These are phyloP conservation scores for Chrysemys picta DNA, from an alignment of 2,113 vertebrate genomes.

Conservation along the genomic window DNA sequence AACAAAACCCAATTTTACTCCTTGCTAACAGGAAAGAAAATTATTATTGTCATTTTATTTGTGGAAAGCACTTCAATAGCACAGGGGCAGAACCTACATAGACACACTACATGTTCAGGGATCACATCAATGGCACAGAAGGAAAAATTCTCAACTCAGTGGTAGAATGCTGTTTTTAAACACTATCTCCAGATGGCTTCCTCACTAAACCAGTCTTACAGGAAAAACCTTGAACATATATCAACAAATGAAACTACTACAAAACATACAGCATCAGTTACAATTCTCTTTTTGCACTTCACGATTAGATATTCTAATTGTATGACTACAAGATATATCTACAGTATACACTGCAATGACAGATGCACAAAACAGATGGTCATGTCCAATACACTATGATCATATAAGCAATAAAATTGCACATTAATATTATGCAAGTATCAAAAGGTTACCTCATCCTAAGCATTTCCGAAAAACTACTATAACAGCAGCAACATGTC, in stretches of 20 bases:
- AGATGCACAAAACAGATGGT: not conserved
- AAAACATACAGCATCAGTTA: not conserved
- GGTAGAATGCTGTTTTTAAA: not conserved
- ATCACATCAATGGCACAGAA: not conserved
- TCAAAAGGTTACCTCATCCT: not conserved
- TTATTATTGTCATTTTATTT: not conserved
- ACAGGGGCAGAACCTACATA: not conserved
- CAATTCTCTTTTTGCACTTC: not conserved
- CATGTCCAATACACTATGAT: not conserved
- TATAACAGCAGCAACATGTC: not conserved
- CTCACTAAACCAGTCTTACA: not conserved
- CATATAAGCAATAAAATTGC: not conserved
- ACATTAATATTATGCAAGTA: not conserved
- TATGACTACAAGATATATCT: not conserved
- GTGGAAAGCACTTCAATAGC: not conserved
- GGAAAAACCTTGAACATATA: not conserved
- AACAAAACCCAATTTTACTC: not conserved
- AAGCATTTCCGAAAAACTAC: not conserved
- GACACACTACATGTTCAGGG: not conserved
- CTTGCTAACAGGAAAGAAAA: not conserved
- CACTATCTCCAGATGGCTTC: not conserved
- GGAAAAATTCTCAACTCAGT: not conserved
- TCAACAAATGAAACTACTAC: not conserved
- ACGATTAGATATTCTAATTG: not conserved
- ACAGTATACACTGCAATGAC: rapidly evolving